phyloP scores from a whole-genome alignment of 2,888 invertebrate species.

The Caenorhabditis sp. region DNA sequence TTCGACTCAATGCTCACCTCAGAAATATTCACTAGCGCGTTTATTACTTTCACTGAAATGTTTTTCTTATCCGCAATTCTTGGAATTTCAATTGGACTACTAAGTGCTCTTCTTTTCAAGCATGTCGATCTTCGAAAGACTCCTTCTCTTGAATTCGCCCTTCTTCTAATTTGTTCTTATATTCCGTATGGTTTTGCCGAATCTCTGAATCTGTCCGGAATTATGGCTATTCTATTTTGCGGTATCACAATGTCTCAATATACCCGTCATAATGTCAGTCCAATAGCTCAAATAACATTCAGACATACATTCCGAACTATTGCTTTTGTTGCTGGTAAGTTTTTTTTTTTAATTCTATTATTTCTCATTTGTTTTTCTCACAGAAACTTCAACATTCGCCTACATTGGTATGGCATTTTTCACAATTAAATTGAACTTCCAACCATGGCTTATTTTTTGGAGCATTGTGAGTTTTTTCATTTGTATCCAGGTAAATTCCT shows the following conservation, averaged over 20 bases:
- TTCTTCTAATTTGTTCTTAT: slow-evolving; percentile 98
- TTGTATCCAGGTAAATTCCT: too few relatives aligned
- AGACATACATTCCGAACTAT: slow-evolving; percentile 97
- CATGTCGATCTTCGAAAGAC: slow-evolving; percentile 94
- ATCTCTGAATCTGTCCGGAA: slow-evolving; percentile 92
- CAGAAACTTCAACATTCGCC: slow-evolving; percentile 96
- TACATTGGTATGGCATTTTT: slow-evolving; percentile 92
- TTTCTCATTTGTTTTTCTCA: slow-evolving; percentile 89
- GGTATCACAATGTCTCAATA: slow-evolving; percentile 99
- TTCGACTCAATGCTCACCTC: slow-evolving; percentile 31
- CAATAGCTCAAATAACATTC: slow-evolving; percentile 98
- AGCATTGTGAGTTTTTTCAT: slow-evolving; percentile 79
- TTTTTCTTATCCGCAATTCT: slow-evolving; percentile 98
- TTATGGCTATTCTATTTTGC: slow-evolving; percentile 98
- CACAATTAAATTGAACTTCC: slow-evolving; percentile 91
- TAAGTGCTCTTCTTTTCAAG: slow-evolving; percentile 90
- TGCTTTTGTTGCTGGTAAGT: slow-evolving; percentile 84
- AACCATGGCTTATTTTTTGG: slow-evolving; percentile 89
- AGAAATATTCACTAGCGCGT: slow-evolving; percentile 74
- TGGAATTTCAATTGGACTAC: slow-evolving; percentile 90
- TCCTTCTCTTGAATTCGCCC: slow-evolving; percentile 95
- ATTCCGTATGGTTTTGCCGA: slow-evolving; percentile 97
- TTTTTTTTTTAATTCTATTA: too few relatives aligned
- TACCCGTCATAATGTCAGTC: slow-evolving; percentile 96
- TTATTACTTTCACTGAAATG: slow-evolving; percentile 89